Evolutionary conservation across 1,140 invertebrate genomes (phyloP).

Genomic region (Oryzaephilus surinamensis): DNA sequence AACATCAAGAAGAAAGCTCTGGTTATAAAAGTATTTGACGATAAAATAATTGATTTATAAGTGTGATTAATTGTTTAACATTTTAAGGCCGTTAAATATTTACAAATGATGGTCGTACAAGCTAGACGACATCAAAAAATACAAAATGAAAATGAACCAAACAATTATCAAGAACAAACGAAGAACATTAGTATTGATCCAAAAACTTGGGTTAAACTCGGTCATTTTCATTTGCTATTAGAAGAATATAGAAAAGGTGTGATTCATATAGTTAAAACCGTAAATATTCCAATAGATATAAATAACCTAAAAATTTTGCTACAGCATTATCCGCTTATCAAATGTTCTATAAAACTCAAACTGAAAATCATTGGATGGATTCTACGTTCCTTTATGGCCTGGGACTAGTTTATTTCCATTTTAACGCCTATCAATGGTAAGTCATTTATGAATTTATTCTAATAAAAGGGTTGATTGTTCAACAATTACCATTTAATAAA

Average conservation of each 20-base stretch:
- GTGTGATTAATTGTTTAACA: slow-evolving; percentile 7
- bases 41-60: not conserved
- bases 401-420: slow-evolving; percentile 91
- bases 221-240: slow-evolving; percentile 83
- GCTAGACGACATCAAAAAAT: slow-evolving; percentile 50
- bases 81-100: slow-evolving; percentile 62
- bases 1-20: slow-evolving; percentile 66
- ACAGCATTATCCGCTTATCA: slow-evolving; percentile 90
- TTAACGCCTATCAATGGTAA: slow-evolving; percentile 91
- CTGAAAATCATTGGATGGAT: slow-evolving; percentile 79
- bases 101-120: slow-evolving; percentile 73
- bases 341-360: slow-evolving; percentile 71
- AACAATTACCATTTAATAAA: no score
- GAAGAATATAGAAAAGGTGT: slow-evolving; percentile 86
- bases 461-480: no score
- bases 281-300: not conserved
- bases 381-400: slow-evolving; percentile 84
- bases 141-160: slow-evolving; percentile 41
- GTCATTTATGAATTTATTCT: slow-evolving; percentile 37
- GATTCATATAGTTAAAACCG: not conserved
- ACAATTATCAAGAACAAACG: slow-evolving; percentile 24
- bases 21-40: slow-evolving; percentile 54
- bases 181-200: slow-evolving; percentile 73
- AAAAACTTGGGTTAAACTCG: slow-evolving; percentile 85
- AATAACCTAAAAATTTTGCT: slow-evolving; percentile 34